A percentile compares a stretch with the other conserved stretches of the same genome.
phyloP scores from a whole-genome alignment of 2,113 vertebrate species.

The Corynorhinus townsendii region DNA sequence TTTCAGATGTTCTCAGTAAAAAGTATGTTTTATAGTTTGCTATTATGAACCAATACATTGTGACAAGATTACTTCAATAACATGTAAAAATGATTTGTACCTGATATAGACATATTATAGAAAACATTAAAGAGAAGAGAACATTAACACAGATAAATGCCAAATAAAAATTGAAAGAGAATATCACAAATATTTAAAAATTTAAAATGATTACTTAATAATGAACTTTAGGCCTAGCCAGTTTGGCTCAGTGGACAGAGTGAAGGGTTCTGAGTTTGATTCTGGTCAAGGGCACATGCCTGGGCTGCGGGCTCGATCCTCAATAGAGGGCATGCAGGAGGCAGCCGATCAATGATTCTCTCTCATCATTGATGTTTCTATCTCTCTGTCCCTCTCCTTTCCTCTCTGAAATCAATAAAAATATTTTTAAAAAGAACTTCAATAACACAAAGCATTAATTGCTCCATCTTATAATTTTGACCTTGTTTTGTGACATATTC shows the following conservation, averaged over 20 bases:
- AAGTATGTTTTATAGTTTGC: background rate
- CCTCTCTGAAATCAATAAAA: no score
- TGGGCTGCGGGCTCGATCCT: no score
- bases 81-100: background rate
- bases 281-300: no score
- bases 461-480: background rate
- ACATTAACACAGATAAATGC: background rate
- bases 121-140: background rate
- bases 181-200: background rate
- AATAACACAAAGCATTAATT: background rate
- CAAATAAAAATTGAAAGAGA: background rate
- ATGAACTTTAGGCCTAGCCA: no score
- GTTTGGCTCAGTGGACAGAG: no score
- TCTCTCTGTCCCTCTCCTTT: no score
- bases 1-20: background rate
- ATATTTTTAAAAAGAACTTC: background rate
- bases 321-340: no score
- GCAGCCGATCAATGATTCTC: no score
- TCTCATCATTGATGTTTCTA: no score
- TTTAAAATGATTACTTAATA: background rate
- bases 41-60: background rate
- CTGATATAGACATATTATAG: background rate
- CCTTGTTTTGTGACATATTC: background rate
- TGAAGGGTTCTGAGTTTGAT: no score
- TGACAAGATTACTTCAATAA: slow-evolving; percentile 1